Percentiles rank a stretch among this genome's conserved stretches.
phyloP scores from a whole-genome alignment of 1,140 invertebrate species.

The Fopius arisanus region DNA sequence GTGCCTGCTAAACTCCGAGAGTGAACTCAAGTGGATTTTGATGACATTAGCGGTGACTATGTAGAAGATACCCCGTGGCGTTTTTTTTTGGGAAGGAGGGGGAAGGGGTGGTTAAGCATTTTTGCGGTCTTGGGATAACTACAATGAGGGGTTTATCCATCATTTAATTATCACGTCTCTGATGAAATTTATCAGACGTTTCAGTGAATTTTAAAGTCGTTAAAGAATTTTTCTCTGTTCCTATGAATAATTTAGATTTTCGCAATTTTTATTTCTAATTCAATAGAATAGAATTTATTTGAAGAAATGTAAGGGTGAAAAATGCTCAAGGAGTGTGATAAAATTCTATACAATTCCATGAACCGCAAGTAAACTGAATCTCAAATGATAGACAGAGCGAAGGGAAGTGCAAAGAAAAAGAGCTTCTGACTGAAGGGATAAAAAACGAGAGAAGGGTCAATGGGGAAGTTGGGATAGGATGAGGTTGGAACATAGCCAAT shows the following conservation, averaged over 20 bases:
- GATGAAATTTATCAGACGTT: no score
- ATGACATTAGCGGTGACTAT: constrained; percentile 13
- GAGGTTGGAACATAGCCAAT: constrained; percentile 62
- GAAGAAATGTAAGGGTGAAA: background rate
- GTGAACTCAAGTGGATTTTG: constrained; percentile 54
- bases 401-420: background rate
- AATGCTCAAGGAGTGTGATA: background rate
- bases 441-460: constrained; percentile 34
- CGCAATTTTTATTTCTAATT: no score
- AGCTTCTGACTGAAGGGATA: background rate
- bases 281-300: background rate
- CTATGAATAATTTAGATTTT: no score
- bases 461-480: constrained; percentile 33
- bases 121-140: no score
- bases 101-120: no score
- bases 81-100: no score
- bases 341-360: background rate
- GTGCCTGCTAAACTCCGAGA: constrained; percentile 18
- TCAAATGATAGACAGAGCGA: background rate
- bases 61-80: no score
- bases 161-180: no score
- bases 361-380: background rate
- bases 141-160: no score
- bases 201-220: no score
- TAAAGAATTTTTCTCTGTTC: no score